Evolutionary conservation across 2,113 vertebrate genomes (phyloP).

Genomic region (Psettodes erumei): DNA sequence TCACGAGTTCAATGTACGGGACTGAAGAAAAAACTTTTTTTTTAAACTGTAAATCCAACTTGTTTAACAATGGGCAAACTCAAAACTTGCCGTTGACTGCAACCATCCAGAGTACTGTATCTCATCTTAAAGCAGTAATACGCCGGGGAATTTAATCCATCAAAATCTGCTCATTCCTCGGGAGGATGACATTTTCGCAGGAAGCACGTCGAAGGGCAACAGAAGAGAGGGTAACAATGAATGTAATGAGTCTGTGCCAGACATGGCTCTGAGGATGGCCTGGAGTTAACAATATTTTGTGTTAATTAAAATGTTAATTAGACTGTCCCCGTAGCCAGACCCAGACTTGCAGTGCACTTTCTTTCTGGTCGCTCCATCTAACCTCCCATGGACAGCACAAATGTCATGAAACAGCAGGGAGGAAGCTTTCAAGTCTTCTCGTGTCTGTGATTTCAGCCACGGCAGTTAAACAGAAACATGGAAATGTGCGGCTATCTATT

Average conservation of each 20-base stretch:
- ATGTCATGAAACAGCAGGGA: slow-evolving; percentile 55
- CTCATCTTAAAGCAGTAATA: slow-evolving; percentile 4
- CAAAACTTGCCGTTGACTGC: neutral
- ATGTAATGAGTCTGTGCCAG: slow-evolving; percentile 78
- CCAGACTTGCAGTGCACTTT: slow-evolving; percentile 42
- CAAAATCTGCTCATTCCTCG: slow-evolving; percentile 24
- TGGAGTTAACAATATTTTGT: slow-evolving; percentile 78
- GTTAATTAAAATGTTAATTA: slow-evolving; percentile 85
- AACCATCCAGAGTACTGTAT: neutral
- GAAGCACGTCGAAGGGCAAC: slow-evolving; percentile 54
- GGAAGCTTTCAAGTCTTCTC: slow-evolving; percentile 44
- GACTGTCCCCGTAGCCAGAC: slow-evolving; percentile 65
- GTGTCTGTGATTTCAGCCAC: neutral
- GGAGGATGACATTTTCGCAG: slow-evolving; percentile 60
- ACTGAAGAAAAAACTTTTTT: neutral
- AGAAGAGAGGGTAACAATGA: slow-evolving; percentile 49
- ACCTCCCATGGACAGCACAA: slow-evolving; percentile 65
- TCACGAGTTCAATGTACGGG: neutral
- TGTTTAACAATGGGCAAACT: neutral
- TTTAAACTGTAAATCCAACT: neutral
- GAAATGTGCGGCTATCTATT: neutral
- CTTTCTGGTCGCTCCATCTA: slow-evolving; percentile 60
- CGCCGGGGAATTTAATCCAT: slow-evolving; percentile 23
- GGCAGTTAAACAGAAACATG: slow-evolving; percentile 7
- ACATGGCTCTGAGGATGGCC: slow-evolving; percentile 75